Base-by-base conservation (phyloP, 2,888 invertebrate species). In the Ganaspis brasiliensis region DNA sequence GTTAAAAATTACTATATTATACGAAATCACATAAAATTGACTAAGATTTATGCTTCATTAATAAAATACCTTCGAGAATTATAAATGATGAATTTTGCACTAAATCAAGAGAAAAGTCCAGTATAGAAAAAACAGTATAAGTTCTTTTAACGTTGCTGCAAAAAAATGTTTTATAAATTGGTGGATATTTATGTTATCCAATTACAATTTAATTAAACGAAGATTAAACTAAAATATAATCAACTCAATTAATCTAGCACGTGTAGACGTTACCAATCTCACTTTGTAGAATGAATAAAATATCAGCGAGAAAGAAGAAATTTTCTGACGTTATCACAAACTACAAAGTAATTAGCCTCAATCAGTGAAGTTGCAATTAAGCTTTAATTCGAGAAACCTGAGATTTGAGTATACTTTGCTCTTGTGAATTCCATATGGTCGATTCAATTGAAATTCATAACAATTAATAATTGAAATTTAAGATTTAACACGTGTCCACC, bases 271-370 rank as follows among this genome's bases (percentile, higher is more conserved):
- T 52, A 19, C 52, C 19, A 19, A 19, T 52, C 52, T 52, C 52
- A 52, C 19, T 52, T 52, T 16, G 52, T 19, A 52, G 16, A 52
- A 52, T 52, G 52, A 16, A 52, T 52, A 52, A 52, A 52, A 52
- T 52, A 52, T 52, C 19, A n/a, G n/a, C 8, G 52, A 52, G 52
- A 52, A 19, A 52, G 52, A 52, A 52, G 56, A 14, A 56, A 56
- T 56, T 56, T 26, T 24, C 24, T 24, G 14, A 56, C 12, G 19
- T 56, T 56, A 21, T 24, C 24, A 14, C 56, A 56, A 56, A 56
- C 21, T 24, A 12, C 45, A 2, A 45, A 56, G 56, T 14, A 56
- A 56, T 56, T 56, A 56, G 56, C 26, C 56, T 56, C 14, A 56
- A 56, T 56, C 26, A 56, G 56, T 56, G 12, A 12, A 21, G 56